A percentile compares a stretch with the other conserved stretches of the same genome.
Conservation (phyloP, 2,797 vertebrate genomes). For the Tarsius wallacei region DNA sequence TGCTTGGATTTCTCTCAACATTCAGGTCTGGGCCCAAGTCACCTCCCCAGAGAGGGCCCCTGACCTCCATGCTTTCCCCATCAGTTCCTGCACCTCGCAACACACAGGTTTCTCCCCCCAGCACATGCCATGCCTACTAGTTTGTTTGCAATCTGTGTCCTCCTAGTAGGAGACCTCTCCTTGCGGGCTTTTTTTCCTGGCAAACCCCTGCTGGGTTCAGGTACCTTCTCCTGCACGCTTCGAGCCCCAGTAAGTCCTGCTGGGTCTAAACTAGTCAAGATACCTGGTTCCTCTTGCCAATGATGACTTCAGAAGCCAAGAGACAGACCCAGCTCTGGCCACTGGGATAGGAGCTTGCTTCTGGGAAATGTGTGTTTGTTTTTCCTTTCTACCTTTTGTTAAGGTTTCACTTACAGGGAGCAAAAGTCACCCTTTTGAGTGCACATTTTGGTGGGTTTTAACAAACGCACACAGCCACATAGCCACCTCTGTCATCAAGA, state of each 20-base stretch:
- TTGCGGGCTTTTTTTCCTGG: not conserved
- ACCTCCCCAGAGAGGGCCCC: not conserved
- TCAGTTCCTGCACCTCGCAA: not conserved
- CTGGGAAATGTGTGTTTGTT: not conserved
- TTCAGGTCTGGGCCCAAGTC: not conserved
- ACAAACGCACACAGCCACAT: not conserved
- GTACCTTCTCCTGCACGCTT: not conserved
- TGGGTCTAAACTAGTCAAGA: not conserved
- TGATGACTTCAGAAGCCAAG: not conserved
- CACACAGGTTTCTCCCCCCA: not conserved
- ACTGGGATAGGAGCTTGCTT: not conserved
- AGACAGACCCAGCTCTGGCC: not conserved
- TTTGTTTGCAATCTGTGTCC: not conserved
- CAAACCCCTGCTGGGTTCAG: not conserved
- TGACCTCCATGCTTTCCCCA: no score
- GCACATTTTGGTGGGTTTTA: not conserved
- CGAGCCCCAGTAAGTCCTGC: rapidly evolving
- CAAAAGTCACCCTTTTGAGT: not conserved
- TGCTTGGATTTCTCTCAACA: not conserved
- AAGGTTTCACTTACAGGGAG: not conserved
- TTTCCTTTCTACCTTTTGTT: not conserved
- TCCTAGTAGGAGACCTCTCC: not conserved
- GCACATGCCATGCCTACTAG: not conserved
- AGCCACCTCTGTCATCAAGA: not conserved
- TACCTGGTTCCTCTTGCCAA: rapidly evolving